Evolutionary conservation across 2,888 invertebrate genomes (phyloP).

Genomic region (Ametastegia equiseti): DNA sequence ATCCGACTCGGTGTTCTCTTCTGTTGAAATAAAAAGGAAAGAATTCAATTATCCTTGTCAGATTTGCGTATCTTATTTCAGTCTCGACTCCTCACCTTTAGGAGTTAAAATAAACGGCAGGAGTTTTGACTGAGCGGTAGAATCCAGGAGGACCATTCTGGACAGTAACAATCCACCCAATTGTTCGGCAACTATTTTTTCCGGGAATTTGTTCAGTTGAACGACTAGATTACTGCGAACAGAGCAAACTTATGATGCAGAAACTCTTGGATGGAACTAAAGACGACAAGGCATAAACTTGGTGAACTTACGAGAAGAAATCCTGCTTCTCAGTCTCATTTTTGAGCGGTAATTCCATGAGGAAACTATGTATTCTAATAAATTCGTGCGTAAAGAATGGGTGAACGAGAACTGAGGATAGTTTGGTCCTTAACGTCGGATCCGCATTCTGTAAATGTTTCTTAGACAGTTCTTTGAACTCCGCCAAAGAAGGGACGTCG

Average conservation of each 20-base stretch:
- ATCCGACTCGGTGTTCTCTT: constrained; percentile 73
- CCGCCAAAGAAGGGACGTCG: constrained; percentile 83
- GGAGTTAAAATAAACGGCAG: constrained; percentile 86
- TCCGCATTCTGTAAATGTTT: constrained; percentile 83
- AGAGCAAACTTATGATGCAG: constrained; percentile 14
- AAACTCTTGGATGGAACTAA: too few relatives aligned
- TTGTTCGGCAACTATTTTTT: constrained; percentile 89
- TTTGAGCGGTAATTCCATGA: constrained; percentile 90
- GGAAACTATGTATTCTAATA: constrained; percentile 88
- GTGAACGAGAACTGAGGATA: constrained; percentile 83
- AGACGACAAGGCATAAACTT: background rate
- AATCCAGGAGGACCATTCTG: constrained; percentile 90
- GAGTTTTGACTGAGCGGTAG: constrained; percentile 85
- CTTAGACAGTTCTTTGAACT: constrained; percentile 85
- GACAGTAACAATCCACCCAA: constrained; percentile 88
- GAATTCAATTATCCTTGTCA: background rate
- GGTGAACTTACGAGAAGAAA: constrained; percentile 83
- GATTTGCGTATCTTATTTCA: background rate
- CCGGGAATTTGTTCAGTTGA: constrained; percentile 85
- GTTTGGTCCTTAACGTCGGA: constrained; percentile 82
- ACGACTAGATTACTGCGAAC: constrained; percentile 80
- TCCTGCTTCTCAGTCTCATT: constrained; percentile 85
- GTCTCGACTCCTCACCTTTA: constrained; percentile 78
- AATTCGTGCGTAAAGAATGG: constrained; percentile 92
- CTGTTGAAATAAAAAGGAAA: constrained; percentile 56